Base-by-base conservation (phyloP, 2,113 vertebrate species). In the Pelusios castaneus region DNA sequence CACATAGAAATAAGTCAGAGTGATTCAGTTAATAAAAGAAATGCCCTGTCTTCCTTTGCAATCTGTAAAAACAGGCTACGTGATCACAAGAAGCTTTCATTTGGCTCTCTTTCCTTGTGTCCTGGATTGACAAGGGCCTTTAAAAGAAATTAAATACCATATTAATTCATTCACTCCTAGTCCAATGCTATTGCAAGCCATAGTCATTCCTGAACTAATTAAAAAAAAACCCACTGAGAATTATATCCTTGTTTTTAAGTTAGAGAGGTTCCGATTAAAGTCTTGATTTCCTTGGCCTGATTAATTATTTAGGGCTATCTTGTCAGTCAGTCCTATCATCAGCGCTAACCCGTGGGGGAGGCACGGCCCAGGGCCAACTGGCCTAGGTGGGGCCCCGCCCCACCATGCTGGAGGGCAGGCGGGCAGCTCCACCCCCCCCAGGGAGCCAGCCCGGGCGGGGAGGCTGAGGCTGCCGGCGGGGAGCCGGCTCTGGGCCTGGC, bases 141-240 rank as follows among this genome's bases (percentile, higher is more conserved):
- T 79, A 75, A 54, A 75, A 79, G 47, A 75, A 84, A 29, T 27
- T 58, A 80, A 47, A 75, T 47, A 3, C 14, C 47, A 21, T 58
- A 25, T 51, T 2, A 10, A 55, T 55, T 38, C 75, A 55, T 10
- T 11, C 55, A 8, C 56, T 75, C 27, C 49, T 83, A 49, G 27
- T 43, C 13, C 24, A 34, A 11, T 13, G 7, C 5, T 80, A 76
- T 83, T 10, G 21, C 60, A n/a, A 49, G 29, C 12, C n/a, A 70
- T 5, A 0, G 0, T 38, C 70, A 29, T 6, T 2, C 31, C 34
- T 16, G 70, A 12, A 31, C 22, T 2, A 27, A 1, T 2, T 1
- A 21, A 27, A 29, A 2, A 2, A 0, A n/a, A 5, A 47, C 4
- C 54, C 5, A 58, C 51, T 73, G n/a, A 47, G 56, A 83, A 14